Percentiles rank a stretch among this genome's conserved stretches.
Evolutionary conservation across 1,140 invertebrate species (phyloP).

Genomic region (Calephelis nemesis): DNA sequence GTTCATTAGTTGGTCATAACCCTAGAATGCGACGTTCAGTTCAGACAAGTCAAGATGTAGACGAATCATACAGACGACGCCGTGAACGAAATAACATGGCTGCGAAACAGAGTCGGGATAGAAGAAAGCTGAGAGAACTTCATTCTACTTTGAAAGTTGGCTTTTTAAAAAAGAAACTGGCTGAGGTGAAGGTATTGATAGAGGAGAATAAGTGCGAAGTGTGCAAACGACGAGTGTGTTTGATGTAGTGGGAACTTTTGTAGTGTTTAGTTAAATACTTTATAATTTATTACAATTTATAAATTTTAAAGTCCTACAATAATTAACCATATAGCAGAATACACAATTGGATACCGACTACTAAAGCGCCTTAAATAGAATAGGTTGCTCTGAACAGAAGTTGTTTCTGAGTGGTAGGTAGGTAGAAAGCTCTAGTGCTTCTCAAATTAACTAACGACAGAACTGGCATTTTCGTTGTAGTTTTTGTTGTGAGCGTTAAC

Average conservation of each 20-base stretch:
- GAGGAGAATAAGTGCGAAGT: neutral
- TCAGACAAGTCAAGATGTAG: neutral
- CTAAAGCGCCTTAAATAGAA: too few species aligned
- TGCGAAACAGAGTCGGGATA: neutral
- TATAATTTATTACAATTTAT: neutral
- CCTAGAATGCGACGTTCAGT: conserved; percentile 9
- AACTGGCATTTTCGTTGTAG: too few species aligned
- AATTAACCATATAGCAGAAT: too few species aligned
- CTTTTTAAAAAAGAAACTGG: conserved; percentile 9
- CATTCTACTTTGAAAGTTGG: neutral
- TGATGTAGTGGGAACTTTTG: neutral
- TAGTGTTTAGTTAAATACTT: neutral
- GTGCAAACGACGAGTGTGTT: conserved; percentile 1
- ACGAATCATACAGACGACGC: neutral
- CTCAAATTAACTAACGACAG: too few species aligned
- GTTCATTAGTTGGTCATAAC: conserved; percentile 8
- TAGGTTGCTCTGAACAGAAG: too few species aligned
- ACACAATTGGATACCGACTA: too few species aligned
- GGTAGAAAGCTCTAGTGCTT: too few species aligned
- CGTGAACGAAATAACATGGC: conserved; percentile 1
- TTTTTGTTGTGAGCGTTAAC: too few species aligned
- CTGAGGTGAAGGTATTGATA: neutral
- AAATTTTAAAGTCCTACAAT: too few species aligned
- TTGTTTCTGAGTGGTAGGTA: too few species aligned
- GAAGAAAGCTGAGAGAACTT: conserved; percentile 1